These are phyloP conservation scores for Alloscopus bannaensis DNA, from an alignment of 2,888 invertebrate species.

Conservation along the genomic window DNA sequence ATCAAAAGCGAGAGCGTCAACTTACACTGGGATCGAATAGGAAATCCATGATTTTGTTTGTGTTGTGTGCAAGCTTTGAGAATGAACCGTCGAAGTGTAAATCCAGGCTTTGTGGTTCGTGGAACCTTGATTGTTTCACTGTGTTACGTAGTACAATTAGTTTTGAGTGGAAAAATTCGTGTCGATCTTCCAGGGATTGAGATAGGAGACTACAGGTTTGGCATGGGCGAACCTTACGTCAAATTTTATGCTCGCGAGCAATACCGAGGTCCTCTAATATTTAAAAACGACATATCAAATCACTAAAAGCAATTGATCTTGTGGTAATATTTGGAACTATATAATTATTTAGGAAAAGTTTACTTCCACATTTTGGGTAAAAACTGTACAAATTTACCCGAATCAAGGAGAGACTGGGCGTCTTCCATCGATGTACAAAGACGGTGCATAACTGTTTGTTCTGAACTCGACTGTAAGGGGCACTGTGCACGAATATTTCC, in stretches of 20 bases:
- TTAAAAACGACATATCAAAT: no score
- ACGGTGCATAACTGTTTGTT: conserved; percentile 60
- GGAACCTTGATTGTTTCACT: no score
- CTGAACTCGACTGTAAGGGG: conserved; percentile 53
- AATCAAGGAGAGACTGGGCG: conserved; percentile 53
- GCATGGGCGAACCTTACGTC: conserved; percentile 57
- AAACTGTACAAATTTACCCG: conserved; percentile 54
- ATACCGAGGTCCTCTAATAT: conserved; percentile 64
- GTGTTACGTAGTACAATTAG: not conserved
- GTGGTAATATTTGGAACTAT: not conserved
- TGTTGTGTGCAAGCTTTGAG: no score
- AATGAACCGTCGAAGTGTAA: not conserved
- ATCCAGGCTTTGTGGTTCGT: not conserved
- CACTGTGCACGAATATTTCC: conserved; percentile 44
- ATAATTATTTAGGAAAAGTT: conserved; percentile 51
- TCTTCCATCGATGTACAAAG: conserved; percentile 61
- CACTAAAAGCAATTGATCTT: not conserved
- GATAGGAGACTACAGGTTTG: conserved; percentile 61
- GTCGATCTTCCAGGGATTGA: conserved; percentile 48
- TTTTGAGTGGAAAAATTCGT: conserved; percentile 57
- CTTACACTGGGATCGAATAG: no score
- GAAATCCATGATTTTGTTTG: no score
- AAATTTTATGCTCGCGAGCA: conserved; percentile 61
- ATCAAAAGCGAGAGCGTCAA: no score
- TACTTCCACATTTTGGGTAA: conserved; percentile 43